Evolutionary conservation across 2,113 vertebrate genomes (phyloP).

Genomic region (Gadus macrocephalus): DNA sequence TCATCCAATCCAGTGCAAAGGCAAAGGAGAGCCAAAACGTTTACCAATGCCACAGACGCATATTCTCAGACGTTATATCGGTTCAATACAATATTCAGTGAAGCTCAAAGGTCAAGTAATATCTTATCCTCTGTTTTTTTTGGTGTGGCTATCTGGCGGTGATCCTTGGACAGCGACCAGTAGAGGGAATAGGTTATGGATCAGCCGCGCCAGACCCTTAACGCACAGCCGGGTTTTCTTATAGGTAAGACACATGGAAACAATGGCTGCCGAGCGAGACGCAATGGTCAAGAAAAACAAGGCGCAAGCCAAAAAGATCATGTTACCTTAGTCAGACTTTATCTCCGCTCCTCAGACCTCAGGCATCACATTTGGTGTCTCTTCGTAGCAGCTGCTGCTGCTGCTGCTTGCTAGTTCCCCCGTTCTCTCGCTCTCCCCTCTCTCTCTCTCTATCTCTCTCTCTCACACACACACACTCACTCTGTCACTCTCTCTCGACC

Average conservation of each 20-base stretch:
- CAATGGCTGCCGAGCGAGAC: background rate
- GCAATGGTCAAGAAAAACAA: background rate
- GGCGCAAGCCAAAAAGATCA: background rate
- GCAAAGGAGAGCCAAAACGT: no score
- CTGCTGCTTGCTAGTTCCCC: conserved; percentile 2
- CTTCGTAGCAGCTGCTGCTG: background rate
- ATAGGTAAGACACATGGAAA: background rate
- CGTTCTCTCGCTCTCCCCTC: background rate
- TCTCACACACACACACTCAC: no score
- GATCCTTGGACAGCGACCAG: conserved; percentile 23
- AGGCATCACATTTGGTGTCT: conserved; percentile 49
- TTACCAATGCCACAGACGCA: no score
- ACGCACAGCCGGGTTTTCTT: background rate
- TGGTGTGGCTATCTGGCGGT: conserved; percentile 38
- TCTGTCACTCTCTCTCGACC: no score
- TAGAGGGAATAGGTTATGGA: conserved; percentile 15
- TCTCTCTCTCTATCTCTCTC: no score
- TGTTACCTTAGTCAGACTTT: conserved; percentile 50
- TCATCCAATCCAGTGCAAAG: no score
- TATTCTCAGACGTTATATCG: no score
- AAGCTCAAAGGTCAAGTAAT: no score
- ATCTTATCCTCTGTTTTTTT: conserved; percentile 24
- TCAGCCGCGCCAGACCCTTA: conserved; percentile 25
- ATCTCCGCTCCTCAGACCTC: conserved; percentile 40
- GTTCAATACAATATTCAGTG: no score